These are phyloP conservation scores for Whitmania pigra DNA, from an alignment of 1,140 invertebrate species.

Conservation along the genomic window DNA sequence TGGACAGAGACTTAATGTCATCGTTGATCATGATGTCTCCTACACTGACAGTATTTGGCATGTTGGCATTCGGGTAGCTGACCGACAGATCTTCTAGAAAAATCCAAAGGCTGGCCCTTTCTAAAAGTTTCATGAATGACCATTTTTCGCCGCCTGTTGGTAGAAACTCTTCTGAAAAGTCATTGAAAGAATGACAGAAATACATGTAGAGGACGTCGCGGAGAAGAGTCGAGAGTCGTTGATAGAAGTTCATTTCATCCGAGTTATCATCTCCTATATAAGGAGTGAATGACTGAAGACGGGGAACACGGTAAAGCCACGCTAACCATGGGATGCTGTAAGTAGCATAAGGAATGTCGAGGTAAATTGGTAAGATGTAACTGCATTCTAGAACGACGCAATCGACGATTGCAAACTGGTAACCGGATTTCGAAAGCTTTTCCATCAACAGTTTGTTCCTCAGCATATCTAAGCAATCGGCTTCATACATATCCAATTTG, in stretches of 20 bases:
- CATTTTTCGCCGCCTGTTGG: not conserved
- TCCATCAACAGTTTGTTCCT: not conserved
- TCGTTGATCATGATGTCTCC: constrained; percentile 8
- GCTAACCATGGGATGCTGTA: not conserved
- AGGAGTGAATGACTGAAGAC: not conserved
- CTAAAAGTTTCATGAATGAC: not conserved
- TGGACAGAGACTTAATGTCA: not conserved
- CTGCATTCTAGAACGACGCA: not conserved
- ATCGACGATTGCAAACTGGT: constrained; percentile 10
- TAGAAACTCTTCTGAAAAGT: not conserved
- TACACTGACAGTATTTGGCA: constrained; percentile 9
- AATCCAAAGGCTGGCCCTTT: not conserved
- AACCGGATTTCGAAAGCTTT: not conserved
- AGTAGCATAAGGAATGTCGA: constrained; percentile 3
- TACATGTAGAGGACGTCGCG: not conserved
- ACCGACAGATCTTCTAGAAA: constrained; percentile 8
- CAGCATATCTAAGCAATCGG: not conserved
- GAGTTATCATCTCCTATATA: not conserved
- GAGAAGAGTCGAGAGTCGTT: not conserved
- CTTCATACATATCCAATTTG: not conserved
- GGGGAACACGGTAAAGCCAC: constrained; percentile 4
- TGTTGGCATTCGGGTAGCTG: not conserved
- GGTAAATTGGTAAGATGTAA: not conserved
- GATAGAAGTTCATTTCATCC: constrained; percentile 6
- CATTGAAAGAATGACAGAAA: not conserved